Evolutionary conservation across 2,888 invertebrate genomes (phyloP), one percentile per base, ranked within the genome.

Genomic region (Apotomis turbidana): DNA sequence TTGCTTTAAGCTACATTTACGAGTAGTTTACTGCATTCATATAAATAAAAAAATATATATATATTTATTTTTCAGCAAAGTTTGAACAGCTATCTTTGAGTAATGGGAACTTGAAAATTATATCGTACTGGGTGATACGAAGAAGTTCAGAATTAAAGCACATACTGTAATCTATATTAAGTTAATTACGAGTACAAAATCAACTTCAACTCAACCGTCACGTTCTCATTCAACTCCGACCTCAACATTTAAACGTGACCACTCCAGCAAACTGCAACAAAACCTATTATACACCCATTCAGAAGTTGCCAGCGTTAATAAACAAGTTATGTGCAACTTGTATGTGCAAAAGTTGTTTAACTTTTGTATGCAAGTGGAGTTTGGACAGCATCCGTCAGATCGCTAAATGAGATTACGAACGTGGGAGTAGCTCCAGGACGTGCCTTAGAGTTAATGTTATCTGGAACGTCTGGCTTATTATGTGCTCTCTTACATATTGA

Each of bases 371-470:
- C 58, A 59, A 57, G 51, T 36, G 10, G 51, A 72, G 68, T 74
- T 73, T 64, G 68, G 73, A 73, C 67, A 68, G 9, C 57, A 54
- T 74, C 63, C 51, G 44, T 41, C 59, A 68, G 73, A 74, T 70
- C 68, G 12, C 59, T 12, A 62, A 73, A 74, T 64, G 64, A 73
- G 68, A 73, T 73, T 60, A 73, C 49, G 51, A 71, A 27, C 54
- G 13, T 62, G 54, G 38, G 49, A 36, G 38, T 46, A 51, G 27
- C 27, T 27, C 27, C 27, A 27, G 27, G 27, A 27, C 51, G 13
- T 6, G 6, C 13, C 46, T 55, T 36, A 55, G 46, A 62, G 69
- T 55, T 62, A 27, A 27, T 54, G 60, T 10, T 49, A 49, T 49
- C 10, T 49, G 9, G 44, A 8, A 10, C 9, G 49, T 49, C 10